Evolutionary conservation across 2,888 invertebrate genomes (phyloP), one percentile per base, ranked within the genome.

Genomic region (Monoplex corrugatus): DNA sequence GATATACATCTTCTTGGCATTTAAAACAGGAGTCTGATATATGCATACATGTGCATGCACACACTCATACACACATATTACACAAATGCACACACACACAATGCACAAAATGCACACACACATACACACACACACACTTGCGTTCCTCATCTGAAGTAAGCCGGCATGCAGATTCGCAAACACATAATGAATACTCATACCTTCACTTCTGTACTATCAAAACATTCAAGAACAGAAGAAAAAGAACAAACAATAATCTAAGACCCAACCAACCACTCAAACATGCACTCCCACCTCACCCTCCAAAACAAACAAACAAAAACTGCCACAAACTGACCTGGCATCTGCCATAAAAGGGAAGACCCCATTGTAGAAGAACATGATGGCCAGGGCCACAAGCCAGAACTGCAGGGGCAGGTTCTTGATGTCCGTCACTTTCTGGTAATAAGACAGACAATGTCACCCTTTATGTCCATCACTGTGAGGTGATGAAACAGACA

Each of bases 321-420:
- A 5, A 35, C 6, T 88, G 10, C 16, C 68, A 68, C 8, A 68
- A 19, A 86, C 90, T 91, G 92, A 96, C 96, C 96, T 96, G 28
- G 96, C 95, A 93, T 96, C 96, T 45, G 96, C 96, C n/a, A 96
- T 96, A 94, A 96, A 96, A 78, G 96, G 96, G 89, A 96, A 96
- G 10, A 96, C 95, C 23, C 96, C 96, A 92, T 96, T 96, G 93
- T 96, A 96, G 93, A 96, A 96, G 93, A 96, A 96, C 96, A 96
- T 96, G 75, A 96, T 96, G n/a, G 95, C 94, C 13, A 96, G 89
- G 28, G 94, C 95, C 80, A 96, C 92, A 86, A 96, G 91, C 96
- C 96, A 96, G 92, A 94, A 96, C 6, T 94, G 93, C 19, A 94
- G 68, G 16, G 95, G 94, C 90, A 96, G 95, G 88, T 95, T 91